phyloP scores from a whole-genome alignment of 2,797 vertebrate species.

The Bradypodion ventrale region DNA sequence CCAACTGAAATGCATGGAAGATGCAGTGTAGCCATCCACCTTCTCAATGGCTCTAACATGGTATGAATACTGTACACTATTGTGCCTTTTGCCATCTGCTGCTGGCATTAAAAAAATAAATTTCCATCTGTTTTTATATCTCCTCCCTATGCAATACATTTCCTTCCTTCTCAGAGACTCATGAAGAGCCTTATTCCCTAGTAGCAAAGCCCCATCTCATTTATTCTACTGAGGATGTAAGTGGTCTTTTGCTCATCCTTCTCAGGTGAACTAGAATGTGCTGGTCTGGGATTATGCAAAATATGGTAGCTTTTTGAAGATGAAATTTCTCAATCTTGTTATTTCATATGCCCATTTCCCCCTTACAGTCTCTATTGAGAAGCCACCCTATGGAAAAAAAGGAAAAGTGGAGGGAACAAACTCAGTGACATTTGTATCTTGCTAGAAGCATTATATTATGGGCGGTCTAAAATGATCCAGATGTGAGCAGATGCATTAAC shows the following conservation, averaged over 20 bases:
- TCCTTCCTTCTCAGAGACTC: constrained; percentile 40
- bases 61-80: constrained; percentile 69
- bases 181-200: constrained; percentile 18
- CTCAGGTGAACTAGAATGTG: fast-evolving
- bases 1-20: constrained; percentile 13
- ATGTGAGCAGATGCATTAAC: background rate
- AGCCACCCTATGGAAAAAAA: background rate
- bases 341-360: background rate
- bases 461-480: background rate
- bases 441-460: background rate
- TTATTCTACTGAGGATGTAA: background rate
- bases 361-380: constrained; percentile 21
- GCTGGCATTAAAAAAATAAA: constrained; percentile 78
- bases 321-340: background rate
- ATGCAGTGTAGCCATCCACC: constrained; percentile 30
- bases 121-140: constrained; percentile 78
- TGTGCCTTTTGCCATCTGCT: constrained; percentile 80
- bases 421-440: too few relatives aligned
- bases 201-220: constrained; percentile 12
- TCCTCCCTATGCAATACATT: constrained; percentile 10
- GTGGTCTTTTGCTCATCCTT: background rate
- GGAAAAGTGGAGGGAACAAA: background rate
- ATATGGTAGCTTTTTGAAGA: background rate
- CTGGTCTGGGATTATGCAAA: background rate
- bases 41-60: constrained; percentile 58